These are phyloP conservation scores for Engraulis encrasicolus DNA, from an alignment of 2,113 vertebrate genomes.

Conservation along the genomic window DNA sequence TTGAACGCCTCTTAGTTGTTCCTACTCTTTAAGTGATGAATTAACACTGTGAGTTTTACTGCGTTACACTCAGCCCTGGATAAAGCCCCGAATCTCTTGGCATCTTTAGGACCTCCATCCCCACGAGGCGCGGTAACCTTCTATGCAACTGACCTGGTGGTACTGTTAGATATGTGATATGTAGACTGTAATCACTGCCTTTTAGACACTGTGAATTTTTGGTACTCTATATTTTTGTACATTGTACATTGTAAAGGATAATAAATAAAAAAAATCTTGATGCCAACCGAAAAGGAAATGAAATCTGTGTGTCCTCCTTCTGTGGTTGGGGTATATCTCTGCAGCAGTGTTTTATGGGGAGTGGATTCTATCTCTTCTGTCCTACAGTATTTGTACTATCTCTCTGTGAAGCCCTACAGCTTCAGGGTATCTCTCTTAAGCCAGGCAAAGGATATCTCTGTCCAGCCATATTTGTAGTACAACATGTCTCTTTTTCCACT, in stretches of 20 bases:
- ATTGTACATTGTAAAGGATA: conserved; percentile 94
- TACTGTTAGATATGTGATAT: conserved; percentile 85
- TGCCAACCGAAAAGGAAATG: conserved; percentile 63
- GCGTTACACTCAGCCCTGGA: too few relatives aligned
- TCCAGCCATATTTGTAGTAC: too few relatives aligned
- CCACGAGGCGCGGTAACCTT: conserved; percentile 79
- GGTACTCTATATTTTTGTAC: conserved; percentile 96
- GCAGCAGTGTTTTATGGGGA: too few relatives aligned
- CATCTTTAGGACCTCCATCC: conserved; percentile 63
- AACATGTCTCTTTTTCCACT: too few relatives aligned
- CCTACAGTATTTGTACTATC: too few relatives aligned
- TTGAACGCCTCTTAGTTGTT: too few relatives aligned
- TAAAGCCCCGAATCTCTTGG: conserved; percentile 11
- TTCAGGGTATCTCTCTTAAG: not conserved
- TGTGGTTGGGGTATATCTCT: too few relatives aligned
- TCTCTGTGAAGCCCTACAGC: not conserved
- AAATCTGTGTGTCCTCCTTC: not conserved
- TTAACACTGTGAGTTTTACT: too few relatives aligned
- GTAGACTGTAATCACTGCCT: conserved; percentile 93
- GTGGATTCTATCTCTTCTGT: too few relatives aligned
- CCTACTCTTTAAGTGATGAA: too few relatives aligned
- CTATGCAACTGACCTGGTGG: conserved; percentile 91
- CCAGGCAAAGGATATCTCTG: too few relatives aligned
- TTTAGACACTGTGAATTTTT: conserved; percentile 97
- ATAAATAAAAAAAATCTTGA: conserved; percentile 84